Conservation (phyloP, 2,797 vertebrate species). For the Psittacula derbiana region DNA sequence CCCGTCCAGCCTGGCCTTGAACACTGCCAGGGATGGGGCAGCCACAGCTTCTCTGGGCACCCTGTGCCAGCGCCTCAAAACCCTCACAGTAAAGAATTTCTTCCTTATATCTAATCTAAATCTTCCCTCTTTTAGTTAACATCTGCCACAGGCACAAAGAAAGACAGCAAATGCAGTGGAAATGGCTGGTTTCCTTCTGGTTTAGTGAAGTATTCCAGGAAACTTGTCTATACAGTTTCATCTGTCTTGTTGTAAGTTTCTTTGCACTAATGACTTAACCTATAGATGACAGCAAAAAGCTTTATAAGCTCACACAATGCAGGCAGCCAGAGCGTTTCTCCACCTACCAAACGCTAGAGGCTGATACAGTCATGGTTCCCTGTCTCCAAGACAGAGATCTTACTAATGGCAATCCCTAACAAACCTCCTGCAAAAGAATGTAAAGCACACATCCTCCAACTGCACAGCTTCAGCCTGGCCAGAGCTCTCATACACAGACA, state of each 20-base stretch:
- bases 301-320: neutral
- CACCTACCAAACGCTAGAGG: neutral
- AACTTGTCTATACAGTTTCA: neutral
- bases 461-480: neutral
- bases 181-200: neutral
- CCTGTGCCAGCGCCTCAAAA: neutral
- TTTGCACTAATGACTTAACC: slow-evolving; percentile 2
- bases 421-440: neutral
- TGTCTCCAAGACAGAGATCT: neutral
- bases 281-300: neutral
- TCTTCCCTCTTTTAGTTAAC: neutral
- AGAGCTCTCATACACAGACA: neutral
- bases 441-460: neutral
- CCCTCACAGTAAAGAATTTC: neutral
- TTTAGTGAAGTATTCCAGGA: slow-evolving; percentile 8
- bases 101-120: neutral
- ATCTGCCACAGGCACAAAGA: neutral
- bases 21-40: neutral
- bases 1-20: neutral
- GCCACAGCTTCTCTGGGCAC: neutral
- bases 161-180: neutral
- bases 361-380: neutral
- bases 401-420: neutral
- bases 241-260: neutral
- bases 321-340: neutral